phyloP scores from a whole-genome alignment of 2,888 invertebrate species.

The Helleia helle region DNA sequence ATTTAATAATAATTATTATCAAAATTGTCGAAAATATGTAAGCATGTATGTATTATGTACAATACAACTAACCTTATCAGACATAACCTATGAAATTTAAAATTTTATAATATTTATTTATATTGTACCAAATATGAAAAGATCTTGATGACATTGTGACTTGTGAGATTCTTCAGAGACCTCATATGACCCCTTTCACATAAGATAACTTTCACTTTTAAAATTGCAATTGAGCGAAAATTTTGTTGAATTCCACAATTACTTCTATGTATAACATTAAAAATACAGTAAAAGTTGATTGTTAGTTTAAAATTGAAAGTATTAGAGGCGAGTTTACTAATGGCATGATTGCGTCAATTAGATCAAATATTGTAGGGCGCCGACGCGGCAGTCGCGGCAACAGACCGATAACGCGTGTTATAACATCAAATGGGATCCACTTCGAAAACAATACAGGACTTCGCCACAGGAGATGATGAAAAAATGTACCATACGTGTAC shows the following conservation, averaged over 20 bases:
- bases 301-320: slow-evolving; percentile 1
- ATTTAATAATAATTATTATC: no score
- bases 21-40: background rate
- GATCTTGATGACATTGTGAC: no score
- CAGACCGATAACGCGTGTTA: slow-evolving; percentile 16
- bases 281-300: no score
- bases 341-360: slow-evolving; percentile 14
- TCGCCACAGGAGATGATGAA: background rate
- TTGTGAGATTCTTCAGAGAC: background rate
- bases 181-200: slow-evolving; percentile 4
- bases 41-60: slow-evolving; percentile 2
- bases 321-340: slow-evolving; percentile 5
- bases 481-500: slow-evolving; percentile 24
- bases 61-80: slow-evolving; percentile 8
- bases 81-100: slow-evolving; percentile 1
- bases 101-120: no score
- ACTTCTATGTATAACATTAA: no score
- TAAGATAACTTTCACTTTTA: slow-evolving; percentile 50
- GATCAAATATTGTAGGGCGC: slow-evolving; percentile 18
- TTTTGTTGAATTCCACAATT: background rate
- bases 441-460: background rate
- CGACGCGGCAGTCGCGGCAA: slow-evolving; percentile 27
- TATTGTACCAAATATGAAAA: no score
- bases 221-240: background rate
- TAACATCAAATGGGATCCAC: slow-evolving; percentile 16